phyloP scores from a whole-genome alignment of 2,797 vertebrate genomes.

The Geotrypetes seraphini region DNA sequence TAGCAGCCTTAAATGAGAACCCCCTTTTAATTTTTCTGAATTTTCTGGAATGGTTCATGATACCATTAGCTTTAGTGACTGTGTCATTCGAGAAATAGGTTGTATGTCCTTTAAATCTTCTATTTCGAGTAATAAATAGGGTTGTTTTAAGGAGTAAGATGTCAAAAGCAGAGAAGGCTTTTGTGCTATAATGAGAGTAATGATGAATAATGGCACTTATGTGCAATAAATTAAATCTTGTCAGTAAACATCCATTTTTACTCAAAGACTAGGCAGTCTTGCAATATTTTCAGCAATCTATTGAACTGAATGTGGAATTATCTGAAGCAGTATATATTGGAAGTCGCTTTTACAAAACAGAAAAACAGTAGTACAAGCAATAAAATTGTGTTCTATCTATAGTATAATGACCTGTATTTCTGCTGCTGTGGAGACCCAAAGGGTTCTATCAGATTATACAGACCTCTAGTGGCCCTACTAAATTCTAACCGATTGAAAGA shows the following conservation, averaged over 20 bases:
- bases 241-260: slow-evolving; percentile 39
- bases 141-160: slow-evolving; percentile 49
- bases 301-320: slow-evolving; percentile 32
- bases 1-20: slow-evolving; percentile 27
- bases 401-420: no score
- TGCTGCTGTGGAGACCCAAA: no score
- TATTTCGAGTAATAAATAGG: slow-evolving; percentile 35
- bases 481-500: no score
- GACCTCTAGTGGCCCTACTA: no score
- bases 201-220: slow-evolving; percentile 47
- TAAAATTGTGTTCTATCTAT: no score
- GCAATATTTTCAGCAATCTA: slow-evolving; percentile 41
- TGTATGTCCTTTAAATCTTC: slow-evolving; percentile 36
- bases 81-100: slow-evolving; percentile 38
- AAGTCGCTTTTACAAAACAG: no score
- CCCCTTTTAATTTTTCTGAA: slow-evolving; percentile 17
- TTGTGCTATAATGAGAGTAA: slow-evolving; percentile 48
- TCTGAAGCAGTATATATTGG: slow-evolving; percentile 32
- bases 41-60: slow-evolving; percentile 21
- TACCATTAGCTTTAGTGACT: slow-evolving; percentile 25
- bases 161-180: slow-evolving; percentile 44
- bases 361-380: no score
- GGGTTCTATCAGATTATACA: no score
- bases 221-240: slow-evolving; percentile 36
- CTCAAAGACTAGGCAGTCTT: slow-evolving; percentile 38